phyloP scores from a whole-genome alignment of 2,797 vertebrate genomes.

The Myotis findleyi region DNA sequence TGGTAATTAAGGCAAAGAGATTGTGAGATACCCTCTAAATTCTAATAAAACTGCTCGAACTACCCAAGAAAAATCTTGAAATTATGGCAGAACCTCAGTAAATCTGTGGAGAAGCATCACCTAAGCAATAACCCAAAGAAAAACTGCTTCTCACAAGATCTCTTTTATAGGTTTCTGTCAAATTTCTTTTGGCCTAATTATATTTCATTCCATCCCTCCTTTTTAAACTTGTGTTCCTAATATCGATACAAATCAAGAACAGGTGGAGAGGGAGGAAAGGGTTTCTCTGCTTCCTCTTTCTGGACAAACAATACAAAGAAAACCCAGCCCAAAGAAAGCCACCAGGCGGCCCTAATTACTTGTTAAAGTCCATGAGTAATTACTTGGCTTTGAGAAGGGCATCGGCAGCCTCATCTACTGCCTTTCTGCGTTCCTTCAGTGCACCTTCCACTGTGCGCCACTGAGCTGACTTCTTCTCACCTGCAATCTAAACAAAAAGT shows the following conservation, averaged over 20 bases:
- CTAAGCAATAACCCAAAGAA: slow-evolving; percentile 34
- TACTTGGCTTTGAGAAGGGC: slow-evolving; percentile 95
- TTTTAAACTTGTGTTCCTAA: slow-evolving; percentile 22
- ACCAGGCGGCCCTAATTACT: slow-evolving; percentile 64
- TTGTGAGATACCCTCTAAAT: background rate
- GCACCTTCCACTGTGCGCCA: slow-evolving; percentile 95
- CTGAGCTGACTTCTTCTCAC: slow-evolving; percentile 92
- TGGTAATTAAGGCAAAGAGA: background rate
- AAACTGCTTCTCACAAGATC: slow-evolving; percentile 11
- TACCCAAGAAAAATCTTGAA: slow-evolving; percentile 2
- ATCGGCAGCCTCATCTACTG: slow-evolving; percentile 92
- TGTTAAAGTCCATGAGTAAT: slow-evolving; percentile 70
- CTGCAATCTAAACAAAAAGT: slow-evolving; percentile 86
- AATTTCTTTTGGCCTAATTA: slow-evolving; percentile 44
- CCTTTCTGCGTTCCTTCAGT: slow-evolving; percentile 90
- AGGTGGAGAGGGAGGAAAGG: background rate
- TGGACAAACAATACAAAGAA: slow-evolving; percentile 33
- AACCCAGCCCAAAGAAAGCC: slow-evolving; percentile 56
- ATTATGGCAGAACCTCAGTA: background rate
- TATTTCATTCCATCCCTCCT: slow-evolving; percentile 1
- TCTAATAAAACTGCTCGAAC: background rate
- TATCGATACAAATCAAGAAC: background rate
- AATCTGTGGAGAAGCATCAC: background rate
- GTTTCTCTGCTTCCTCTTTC: slow-evolving; percentile 20
- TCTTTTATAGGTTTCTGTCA: slow-evolving; percentile 39